phyloP scores from a whole-genome alignment of 2,888 invertebrate species.

The Melinaea menophilus region DNA sequence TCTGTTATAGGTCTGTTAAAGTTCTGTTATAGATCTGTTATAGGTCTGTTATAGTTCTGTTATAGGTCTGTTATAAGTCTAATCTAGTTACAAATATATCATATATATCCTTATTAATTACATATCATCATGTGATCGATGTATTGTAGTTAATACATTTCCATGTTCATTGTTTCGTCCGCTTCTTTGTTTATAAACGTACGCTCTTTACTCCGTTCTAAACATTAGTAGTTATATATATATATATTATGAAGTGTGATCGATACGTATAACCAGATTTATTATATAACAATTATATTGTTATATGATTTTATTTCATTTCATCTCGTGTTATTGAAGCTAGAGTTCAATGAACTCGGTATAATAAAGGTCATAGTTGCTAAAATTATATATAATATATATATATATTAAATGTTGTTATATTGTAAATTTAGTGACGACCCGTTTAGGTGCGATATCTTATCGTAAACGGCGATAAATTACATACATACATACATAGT shows the following conservation, averaged over 20 bases:
- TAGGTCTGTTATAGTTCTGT: too few relatives aligned
- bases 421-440: too few relatives aligned
- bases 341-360: too few relatives aligned
- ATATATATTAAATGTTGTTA: too few relatives aligned
- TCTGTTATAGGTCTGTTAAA: too few relatives aligned
- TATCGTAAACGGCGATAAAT: slow-evolving; percentile 68
- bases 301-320: too few relatives aligned
- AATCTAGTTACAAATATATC: background rate
- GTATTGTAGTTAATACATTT: slow-evolving; percentile 9
- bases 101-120: background rate
- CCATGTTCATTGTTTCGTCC: slow-evolving; percentile 36
- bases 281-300: slow-evolving; percentile 45
- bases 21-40: too few relatives aligned
- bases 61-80: too few relatives aligned
- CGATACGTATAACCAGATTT: too few relatives aligned
- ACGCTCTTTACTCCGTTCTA: slow-evolving; percentile 54
- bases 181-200: slow-evolving; percentile 66
- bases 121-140: background rate
- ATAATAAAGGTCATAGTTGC: too few relatives aligned
- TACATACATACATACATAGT: slow-evolving; percentile 35
- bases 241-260: slow-evolving; percentile 29
- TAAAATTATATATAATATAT: too few relatives aligned
- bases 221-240: slow-evolving; percentile 40
- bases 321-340: too few relatives aligned
- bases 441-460: slow-evolving; percentile 45